phyloP scores from a whole-genome alignment of 2,888 invertebrate genomes.

The Lobophora halterata region DNA sequence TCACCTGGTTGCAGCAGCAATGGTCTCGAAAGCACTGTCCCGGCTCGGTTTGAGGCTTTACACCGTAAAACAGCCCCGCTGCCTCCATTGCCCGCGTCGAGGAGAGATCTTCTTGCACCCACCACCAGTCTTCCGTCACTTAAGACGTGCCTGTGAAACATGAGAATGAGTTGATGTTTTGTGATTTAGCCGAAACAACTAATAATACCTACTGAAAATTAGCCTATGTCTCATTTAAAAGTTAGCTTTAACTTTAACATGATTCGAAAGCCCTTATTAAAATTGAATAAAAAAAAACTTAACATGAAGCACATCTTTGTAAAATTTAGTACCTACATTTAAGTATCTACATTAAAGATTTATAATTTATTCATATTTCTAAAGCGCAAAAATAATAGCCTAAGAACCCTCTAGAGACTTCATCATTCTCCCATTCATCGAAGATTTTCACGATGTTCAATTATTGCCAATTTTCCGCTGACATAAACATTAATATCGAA shows the following conservation, averaged over 20 bases:
- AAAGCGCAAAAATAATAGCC: conserved; percentile 6
- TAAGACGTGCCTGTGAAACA: conserved; percentile 56
- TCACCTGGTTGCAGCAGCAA: conserved; percentile 72
- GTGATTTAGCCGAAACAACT: too few species aligned
- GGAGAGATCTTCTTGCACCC: conserved; percentile 63
- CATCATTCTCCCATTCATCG: conserved; percentile 23
- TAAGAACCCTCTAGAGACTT: conserved; percentile 3
- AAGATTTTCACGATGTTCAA: conserved; percentile 47
- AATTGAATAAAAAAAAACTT: too few species aligned
- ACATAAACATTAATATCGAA: conserved; percentile 48
- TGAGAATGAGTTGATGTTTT: too few species aligned
- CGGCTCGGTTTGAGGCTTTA: conserved; percentile 65
- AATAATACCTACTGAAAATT: too few species aligned
- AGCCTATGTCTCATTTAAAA: too few species aligned
- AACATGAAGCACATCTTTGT: too few species aligned
- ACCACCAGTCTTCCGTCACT: conserved; percentile 65
- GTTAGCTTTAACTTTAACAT: too few species aligned
- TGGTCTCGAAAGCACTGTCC: conserved; percentile 65
- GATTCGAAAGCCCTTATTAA: too few species aligned
- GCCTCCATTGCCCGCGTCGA: conserved; percentile 64
- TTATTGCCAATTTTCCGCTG: conserved; percentile 61
- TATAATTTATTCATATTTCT: not conserved
- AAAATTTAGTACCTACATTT: too few species aligned
- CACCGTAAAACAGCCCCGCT: conserved; percentile 62
- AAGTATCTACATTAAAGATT: too few species aligned